Conservation (phyloP, 2,797 vertebrate genomes). For the Oreochromis mossambicus region DNA sequence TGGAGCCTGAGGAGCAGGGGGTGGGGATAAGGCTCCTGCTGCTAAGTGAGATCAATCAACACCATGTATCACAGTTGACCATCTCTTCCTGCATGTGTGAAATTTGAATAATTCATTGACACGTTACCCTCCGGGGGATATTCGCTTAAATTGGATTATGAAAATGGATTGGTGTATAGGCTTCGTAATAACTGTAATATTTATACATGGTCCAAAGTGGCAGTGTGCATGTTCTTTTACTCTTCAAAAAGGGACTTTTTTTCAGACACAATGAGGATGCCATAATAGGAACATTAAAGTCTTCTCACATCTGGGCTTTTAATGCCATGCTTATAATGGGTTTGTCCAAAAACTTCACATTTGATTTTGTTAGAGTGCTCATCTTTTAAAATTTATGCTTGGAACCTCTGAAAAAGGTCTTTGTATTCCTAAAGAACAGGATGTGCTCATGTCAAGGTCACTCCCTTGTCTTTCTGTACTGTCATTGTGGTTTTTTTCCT, state of each 20-base stretch:
- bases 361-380: not conserved
- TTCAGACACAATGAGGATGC: not conserved
- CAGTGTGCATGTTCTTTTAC: not conserved
- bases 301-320: slow-evolving; percentile 8
- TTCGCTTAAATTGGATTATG: slow-evolving; percentile 6
- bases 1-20: not conserved
- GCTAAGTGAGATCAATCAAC: slow-evolving; percentile 63
- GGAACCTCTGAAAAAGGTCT: slow-evolving; percentile 6
- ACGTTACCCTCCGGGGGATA: slow-evolving; percentile 11
- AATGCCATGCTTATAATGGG: not conserved
- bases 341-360: slow-evolving; percentile 7
- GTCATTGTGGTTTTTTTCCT: slow-evolving; percentile 22
- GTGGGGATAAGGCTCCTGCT: not conserved
- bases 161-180: not conserved
- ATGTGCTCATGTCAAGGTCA: slow-evolving; percentile 33
- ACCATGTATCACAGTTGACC: slow-evolving; percentile 45
- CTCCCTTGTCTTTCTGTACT: slow-evolving; percentile 22
- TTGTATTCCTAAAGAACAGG: slow-evolving; percentile 10
- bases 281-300: not conserved
- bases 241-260: not conserved
- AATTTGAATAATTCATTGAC: slow-evolving; percentile 53
- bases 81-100: slow-evolving; percentile 39
- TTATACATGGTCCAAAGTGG: not conserved
- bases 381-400: not conserved
- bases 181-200: not conserved